A percentile compares a stretch with the other conserved stretches of the same genome.
These are phyloP conservation scores for Galerucella pusilla DNA, from an alignment of 2,888 invertebrate species.

Conservation along the genomic window DNA sequence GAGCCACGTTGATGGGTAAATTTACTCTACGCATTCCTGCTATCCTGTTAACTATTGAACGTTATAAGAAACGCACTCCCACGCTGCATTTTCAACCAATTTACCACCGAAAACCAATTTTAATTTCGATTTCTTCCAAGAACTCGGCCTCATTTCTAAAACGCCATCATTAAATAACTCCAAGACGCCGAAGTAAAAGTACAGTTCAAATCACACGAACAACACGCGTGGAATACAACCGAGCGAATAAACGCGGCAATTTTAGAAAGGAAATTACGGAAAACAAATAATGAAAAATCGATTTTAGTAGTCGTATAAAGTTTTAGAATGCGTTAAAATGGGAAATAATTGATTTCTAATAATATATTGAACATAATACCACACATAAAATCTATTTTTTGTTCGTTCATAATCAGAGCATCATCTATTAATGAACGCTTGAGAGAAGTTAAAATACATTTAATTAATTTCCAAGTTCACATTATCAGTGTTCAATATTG, in stretches of 20 bases:
- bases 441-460: background rate
- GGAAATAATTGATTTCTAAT: background rate
- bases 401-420: background rate
- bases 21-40: conserved; percentile 34
- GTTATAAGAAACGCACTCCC: conserved; percentile 57
- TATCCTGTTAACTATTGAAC: conserved; percentile 49
- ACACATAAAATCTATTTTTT: background rate
- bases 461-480: background rate
- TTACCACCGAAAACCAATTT: conserved; percentile 22
- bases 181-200: conserved; percentile 6
- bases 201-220: background rate
- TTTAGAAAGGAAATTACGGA: background rate
- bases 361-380: background rate
- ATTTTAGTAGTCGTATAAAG: background rate
- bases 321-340: background rate
- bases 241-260: background rate
- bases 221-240: background rate
- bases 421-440: background rate
- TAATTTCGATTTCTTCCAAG: conserved; percentile 16
- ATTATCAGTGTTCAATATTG: background rate
- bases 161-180: background rate
- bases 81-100: conserved; percentile 47
- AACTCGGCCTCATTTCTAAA: conserved; percentile 6
- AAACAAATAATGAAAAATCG: background rate
- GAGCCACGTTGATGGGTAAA: background rate